phyloP scores from a whole-genome alignment of 2,113 vertebrate genomes.

The Ursus arctos region DNA sequence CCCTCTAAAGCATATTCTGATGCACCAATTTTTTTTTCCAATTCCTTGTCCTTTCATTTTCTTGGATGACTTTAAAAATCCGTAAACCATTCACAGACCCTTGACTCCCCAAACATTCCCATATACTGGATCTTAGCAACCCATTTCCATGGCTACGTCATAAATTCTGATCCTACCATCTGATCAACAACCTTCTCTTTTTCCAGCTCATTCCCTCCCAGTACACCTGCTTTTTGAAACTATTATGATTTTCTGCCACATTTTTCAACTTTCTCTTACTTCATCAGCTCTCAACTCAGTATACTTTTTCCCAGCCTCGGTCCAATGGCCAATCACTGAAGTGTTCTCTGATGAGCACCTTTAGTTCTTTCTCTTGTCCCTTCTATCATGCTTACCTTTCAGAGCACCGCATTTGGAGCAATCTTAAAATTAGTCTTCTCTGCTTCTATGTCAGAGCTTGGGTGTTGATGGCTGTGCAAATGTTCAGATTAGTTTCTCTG shows the following conservation, averaged over 20 bases:
- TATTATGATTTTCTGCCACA: neutral
- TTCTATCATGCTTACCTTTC: neutral
- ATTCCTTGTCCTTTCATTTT: neutral
- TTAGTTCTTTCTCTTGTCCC: neutral
- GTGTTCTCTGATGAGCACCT: neutral
- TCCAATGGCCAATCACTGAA: neutral
- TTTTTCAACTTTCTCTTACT: neutral
- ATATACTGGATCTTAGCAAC: neutral
- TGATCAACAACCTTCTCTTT: neutral
- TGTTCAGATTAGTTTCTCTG: neutral
- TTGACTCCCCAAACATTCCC: neutral
- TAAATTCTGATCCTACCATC: neutral
- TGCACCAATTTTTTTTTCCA: neutral
- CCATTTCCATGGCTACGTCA: neutral
- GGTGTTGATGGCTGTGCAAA: neutral
- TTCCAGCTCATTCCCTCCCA: neutral
- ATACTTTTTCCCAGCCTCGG: neutral
- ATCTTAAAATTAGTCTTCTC: neutral
- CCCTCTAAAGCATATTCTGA: neutral
- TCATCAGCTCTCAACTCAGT: neutral
- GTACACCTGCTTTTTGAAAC: neutral
- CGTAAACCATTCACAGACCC: neutral
- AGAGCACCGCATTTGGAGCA: neutral
- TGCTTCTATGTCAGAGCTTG: neutral
- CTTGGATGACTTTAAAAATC: neutral